Evolutionary conservation across 2,888 invertebrate genomes (phyloP), one percentile per base, ranked within the genome.

Genomic region (Aromia moschata): DNA sequence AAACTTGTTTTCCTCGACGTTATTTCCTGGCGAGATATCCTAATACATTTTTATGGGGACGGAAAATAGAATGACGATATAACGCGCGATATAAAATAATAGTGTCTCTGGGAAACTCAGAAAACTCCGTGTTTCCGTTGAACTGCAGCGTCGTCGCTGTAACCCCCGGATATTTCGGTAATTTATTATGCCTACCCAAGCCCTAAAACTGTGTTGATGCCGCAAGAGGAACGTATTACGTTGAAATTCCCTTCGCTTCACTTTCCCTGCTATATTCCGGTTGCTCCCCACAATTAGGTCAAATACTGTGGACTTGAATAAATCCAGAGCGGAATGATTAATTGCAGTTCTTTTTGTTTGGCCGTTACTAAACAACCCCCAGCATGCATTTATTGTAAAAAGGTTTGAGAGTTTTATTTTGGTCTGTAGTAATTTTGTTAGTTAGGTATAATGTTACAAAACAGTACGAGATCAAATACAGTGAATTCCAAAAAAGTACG

Each of bases 141-240:
- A n/a, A n/a, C n/a, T n/a, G n/a, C n/a, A n/a, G n/a, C n/a, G n/a
- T n/a, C 46, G 14, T n/a, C 33, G 9, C 17, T 9, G 16, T 17
- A 33, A 33, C 33, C 46, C 46, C n/a, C n/a, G 9, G 10, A 33
- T 9, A 31, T 16, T 30, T 45, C 44, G 5, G 18, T 25, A 49
- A 49, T 49, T 49, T 49, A 49, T 49, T 49, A 49, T 38, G 38
- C 49, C 49, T 15, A 30, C 25, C 38, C 38, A 15, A 38, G 49
- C 25, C 17, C 25, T 7, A 49, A 49, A 49, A 12, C 16, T 38
- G 38, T 11, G 25, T 30, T 38, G 49, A 49, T 15, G 30, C 10
- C 38, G 15, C 15, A 38, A 18, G 25, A 11, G 38, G 12, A 36
- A n/a, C n/a, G 14, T 11, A 45, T 30, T 31, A 45, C 14, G 31